Percentiles rank a stretch among this genome's conserved stretches.
These are phyloP conservation scores for Conomelus anceps DNA, from an alignment of 2,888 invertebrate species.

Conservation along the genomic window DNA sequence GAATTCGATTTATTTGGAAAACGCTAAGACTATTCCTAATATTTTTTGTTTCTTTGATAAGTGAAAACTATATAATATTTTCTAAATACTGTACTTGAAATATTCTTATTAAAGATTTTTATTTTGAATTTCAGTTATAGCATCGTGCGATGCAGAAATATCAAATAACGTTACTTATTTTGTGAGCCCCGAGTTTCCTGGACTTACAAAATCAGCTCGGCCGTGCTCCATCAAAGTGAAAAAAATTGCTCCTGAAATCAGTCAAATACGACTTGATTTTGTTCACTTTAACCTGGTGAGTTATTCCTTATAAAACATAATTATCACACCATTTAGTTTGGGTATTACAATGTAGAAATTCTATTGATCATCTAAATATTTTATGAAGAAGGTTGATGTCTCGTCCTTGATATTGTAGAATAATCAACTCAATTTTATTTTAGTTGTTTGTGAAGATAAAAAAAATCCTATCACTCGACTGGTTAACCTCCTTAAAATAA, in stretches of 20 bases:
- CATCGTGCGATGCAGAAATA: slow-evolving; percentile 59
- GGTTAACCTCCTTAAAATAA: too few species aligned
- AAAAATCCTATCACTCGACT: too few species aligned
- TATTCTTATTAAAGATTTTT: background rate
- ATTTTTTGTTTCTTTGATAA: too few species aligned
- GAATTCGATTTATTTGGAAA: too few species aligned
- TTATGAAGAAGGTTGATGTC: too few species aligned
- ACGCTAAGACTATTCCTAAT: too few species aligned
- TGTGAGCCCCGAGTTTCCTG: slow-evolving; percentile 74
- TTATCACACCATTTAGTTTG: background rate
- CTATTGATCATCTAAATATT: too few species aligned
- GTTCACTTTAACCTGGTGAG: slow-evolving; percentile 73
- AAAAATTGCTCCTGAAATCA: slow-evolving; percentile 69
- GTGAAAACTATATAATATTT: background rate
- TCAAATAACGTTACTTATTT: slow-evolving; percentile 76
- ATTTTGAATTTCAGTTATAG: slow-evolving; percentile 28
- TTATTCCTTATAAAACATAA: slow-evolving; percentile 26
- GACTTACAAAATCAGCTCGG: slow-evolving; percentile 59
- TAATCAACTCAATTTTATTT: too few species aligned
- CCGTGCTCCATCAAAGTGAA: slow-evolving; percentile 66
- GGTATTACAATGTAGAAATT: too few species aligned
- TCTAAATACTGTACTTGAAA: background rate
- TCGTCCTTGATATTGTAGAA: background rate
- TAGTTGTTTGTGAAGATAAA: too few species aligned
- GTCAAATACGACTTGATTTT: slow-evolving; percentile 77